These are phyloP conservation scores for Menidia menidia DNA, from an alignment of 2,797 vertebrate species.

Conservation along the genomic window DNA sequence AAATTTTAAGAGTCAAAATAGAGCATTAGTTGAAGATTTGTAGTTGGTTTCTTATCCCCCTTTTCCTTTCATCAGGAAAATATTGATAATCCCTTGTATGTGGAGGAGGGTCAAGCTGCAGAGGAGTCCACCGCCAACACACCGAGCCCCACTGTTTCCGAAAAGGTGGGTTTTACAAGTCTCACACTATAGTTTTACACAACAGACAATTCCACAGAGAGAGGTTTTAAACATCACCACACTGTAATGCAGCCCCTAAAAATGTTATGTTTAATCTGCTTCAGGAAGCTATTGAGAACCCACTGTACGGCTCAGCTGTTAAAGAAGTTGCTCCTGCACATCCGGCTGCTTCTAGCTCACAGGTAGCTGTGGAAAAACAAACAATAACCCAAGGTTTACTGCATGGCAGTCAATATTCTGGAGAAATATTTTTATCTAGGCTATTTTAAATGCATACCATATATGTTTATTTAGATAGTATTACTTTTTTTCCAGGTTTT, in stretches of 20 bases:
- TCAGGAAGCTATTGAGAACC: constrained; percentile 61
- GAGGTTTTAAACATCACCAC: neutral
- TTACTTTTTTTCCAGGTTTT: constrained; percentile 23
- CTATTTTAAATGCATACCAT: neutral
- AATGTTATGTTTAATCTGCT: neutral
- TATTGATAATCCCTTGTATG: constrained; percentile 66
- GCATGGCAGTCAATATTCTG: neutral
- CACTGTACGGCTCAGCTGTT: constrained; percentile 19
- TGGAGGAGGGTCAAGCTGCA: constrained; percentile 41
- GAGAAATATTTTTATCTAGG: neutral
- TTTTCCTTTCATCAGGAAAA: constrained; percentile 49
- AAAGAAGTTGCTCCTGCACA: constrained; percentile 5
- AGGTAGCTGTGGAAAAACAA: constrained; percentile 60
- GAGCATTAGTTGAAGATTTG: too few species aligned
- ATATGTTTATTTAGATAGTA: neutral
- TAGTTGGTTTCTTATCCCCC: neutral
- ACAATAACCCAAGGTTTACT: constrained; percentile 4
- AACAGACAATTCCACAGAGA: neutral
- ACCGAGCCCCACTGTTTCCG: constrained; percentile 6
- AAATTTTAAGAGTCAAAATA: neutral
- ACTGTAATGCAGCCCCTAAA: neutral
- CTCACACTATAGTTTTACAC: neutral
- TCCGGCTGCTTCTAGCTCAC: constrained; percentile 16
- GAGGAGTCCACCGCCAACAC: constrained; percentile 15
- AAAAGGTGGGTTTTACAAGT: constrained; percentile 41